Percentiles rank a stretch among this genome's conserved stretches.
Evolutionary conservation across 1,140 invertebrate species (phyloP).

Genomic region (Gyrodactylus bullatarudis): DNA sequence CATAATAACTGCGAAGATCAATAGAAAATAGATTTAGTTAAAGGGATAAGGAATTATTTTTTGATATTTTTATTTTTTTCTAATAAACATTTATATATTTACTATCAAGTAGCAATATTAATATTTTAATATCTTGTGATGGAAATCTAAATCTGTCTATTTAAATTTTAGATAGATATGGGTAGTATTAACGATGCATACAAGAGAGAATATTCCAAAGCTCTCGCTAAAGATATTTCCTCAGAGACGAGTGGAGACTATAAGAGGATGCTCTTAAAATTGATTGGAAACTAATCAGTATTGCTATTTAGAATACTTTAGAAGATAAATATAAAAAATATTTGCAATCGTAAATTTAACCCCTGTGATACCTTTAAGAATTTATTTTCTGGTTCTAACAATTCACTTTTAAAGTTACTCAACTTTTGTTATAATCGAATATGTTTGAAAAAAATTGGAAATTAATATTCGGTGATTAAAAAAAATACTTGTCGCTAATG

Average conservation of each 20-base stretch:
- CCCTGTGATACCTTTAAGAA: too few species aligned
- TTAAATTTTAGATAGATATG: not conserved
- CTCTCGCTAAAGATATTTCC: not conserved
- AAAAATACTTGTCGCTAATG: too few species aligned
- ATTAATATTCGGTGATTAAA: too few species aligned
- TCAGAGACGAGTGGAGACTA: not conserved
- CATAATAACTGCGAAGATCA: not conserved
- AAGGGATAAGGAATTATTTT: not conserved
- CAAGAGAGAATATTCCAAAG: not conserved
- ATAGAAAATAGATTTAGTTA: not conserved
- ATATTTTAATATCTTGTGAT: too few species aligned
- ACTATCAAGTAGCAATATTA: not conserved
- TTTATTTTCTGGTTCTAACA: too few species aligned
- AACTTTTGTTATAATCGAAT: too few species aligned
- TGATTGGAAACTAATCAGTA: not conserved
- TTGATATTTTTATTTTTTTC: not conserved
- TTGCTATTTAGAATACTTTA: too few species aligned
- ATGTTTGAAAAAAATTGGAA: too few species aligned
- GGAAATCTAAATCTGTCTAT: too few species aligned
- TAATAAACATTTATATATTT: not conserved
- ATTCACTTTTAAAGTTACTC: too few species aligned
- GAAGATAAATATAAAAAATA: too few species aligned
- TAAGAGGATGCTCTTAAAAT: not conserved
- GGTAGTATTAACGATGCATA: not conserved
- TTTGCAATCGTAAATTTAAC: too few species aligned